These are phyloP conservation scores for Centropus bengalensis DNA, from an alignment of 2,113 vertebrate genomes.

Conservation along the genomic window DNA sequence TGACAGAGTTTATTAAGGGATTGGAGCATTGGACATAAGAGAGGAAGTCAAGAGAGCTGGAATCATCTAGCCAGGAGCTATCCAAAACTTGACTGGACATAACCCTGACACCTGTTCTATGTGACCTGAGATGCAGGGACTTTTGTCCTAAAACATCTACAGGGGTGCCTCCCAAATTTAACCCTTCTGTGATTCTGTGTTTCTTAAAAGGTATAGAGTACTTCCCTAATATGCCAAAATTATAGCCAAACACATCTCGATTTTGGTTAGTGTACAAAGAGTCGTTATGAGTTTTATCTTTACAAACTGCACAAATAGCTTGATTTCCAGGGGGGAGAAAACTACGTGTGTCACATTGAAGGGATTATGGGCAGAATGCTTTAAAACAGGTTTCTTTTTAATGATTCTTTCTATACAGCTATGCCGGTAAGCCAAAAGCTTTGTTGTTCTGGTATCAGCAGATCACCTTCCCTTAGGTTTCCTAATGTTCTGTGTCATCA, in stretches of 20 bases:
- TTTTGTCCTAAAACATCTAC: not conserved
- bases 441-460: not conserved
- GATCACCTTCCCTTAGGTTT: not conserved
- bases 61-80: not conserved
- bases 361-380: not conserved
- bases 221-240: not conserved
- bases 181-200: not conserved
- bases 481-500: not conserved
- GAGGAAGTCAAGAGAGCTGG: not conserved
- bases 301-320: not conserved
- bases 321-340: not conserved
- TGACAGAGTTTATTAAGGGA: not conserved
- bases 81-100: not conserved
- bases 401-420: not conserved
- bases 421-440: not conserved
- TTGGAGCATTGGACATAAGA: not conserved
- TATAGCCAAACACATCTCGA: not conserved
- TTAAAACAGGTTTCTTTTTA: not conserved
- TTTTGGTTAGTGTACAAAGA: not conserved
- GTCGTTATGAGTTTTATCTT: not conserved
- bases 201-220: not conserved
- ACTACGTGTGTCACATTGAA: accelerated
- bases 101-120: not conserved
- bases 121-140: not conserved
- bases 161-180: not conserved